Evolutionary conservation across 2,888 invertebrate genomes (phyloP), one percentile per base, ranked within the genome.

Genomic region (Strigamia transsilvanica): DNA sequence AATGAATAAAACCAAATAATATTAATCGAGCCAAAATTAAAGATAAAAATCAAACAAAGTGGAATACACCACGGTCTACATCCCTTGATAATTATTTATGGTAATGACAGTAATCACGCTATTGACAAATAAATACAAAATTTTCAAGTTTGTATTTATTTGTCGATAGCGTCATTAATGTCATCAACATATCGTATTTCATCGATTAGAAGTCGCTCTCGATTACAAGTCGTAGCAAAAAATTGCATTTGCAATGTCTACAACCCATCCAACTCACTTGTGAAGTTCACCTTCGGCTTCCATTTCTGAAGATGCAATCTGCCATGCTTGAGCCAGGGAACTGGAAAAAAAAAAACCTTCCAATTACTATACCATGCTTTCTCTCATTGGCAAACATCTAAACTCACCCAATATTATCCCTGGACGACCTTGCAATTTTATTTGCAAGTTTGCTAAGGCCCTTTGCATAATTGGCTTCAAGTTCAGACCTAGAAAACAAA

Each of bases 241-340:
- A n/a, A n/a, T n/a, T n/a, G n/a, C n/a, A n/a, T n/a, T n/a, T n/a
- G n/a, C n/a, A n/a, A n/a, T n/a, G n/a, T 51, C n/a, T n/a, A 51
- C 51, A 51, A 4, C 51, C 3, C 15, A 78, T 32, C 15, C 56
- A 21, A 84, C 88, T 85, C 89, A 91, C 91, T 93, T 92, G 90
- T 97, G 97, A 82, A 94, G 92, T 87, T 97, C 97, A 46, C 96
- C 94, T 86, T 96, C 93, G 84, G 93, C 92, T 88, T 97, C 97
- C 93, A 97, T 94, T 89, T 96, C 96, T n/a, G 93, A 90, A 80
- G 95, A 96, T 83, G 96, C 95, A 84, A 94, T 92, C 88, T 94
- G 94, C 96, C 97, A 97, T 82, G 96, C 95, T 85, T 96, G 94
- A 85, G 94, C 93, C 85, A 97, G 91, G 80, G 94, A 89, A 42